Conservation (phyloP, 2,888 invertebrate genomes). For the Cheilosia pagana region DNA sequence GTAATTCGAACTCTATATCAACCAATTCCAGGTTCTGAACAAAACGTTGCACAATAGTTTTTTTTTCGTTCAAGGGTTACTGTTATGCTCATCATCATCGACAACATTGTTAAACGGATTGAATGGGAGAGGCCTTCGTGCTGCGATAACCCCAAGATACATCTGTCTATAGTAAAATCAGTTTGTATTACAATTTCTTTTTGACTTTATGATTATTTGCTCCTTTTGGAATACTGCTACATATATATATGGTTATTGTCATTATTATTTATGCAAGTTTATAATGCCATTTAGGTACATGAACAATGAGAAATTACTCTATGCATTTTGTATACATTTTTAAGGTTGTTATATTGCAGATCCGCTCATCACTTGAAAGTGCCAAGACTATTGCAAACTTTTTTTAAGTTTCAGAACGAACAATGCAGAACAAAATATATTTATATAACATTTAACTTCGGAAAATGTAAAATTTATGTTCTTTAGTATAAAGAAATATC, state of each 20-base stretch:
- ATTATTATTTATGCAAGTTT: too few relatives aligned
- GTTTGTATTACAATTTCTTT: constrained; percentile 16
- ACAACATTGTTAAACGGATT: constrained; percentile 37
- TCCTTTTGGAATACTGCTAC: neutral
- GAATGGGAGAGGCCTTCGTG: constrained; percentile 42
- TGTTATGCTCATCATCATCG: constrained; percentile 50
- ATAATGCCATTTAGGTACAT: too few relatives aligned
- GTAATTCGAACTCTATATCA: constrained; percentile 67
- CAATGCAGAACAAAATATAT: too few relatives aligned
- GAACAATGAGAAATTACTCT: too few relatives aligned
- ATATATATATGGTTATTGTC: neutral
- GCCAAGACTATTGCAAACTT: too few relatives aligned
- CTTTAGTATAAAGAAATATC: too few relatives aligned
- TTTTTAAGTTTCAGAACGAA: too few relatives aligned
- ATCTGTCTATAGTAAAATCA: constrained; percentile 15
- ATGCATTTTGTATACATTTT: too few relatives aligned
- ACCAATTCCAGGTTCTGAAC: constrained; percentile 22
- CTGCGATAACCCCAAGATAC: constrained; percentile 32
- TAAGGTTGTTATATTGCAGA: too few relatives aligned
- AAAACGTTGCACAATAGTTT: constrained; percentile 69
- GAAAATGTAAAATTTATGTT: too few relatives aligned
- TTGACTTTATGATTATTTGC: constrained; percentile 18
- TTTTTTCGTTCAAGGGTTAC: constrained; percentile 66
- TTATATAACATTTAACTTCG: too few relatives aligned
- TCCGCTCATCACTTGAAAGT: too few relatives aligned